Conservation (phyloP, 1,140 invertebrate species). For the Lasioglossum albipes region DNA sequence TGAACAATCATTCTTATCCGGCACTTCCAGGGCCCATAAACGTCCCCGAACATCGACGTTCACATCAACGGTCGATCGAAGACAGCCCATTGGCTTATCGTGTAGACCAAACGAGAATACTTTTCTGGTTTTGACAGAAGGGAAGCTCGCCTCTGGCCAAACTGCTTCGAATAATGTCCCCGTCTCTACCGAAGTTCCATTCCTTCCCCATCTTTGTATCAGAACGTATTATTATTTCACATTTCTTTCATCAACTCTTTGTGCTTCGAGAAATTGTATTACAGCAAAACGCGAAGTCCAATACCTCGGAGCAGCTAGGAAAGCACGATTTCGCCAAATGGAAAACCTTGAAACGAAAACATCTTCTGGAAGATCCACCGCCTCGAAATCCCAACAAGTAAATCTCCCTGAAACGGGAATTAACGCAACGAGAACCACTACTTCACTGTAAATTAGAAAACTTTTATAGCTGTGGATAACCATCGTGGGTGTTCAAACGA, state of each 20-base stretch:
- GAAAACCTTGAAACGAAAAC: slow-evolving; percentile 58
- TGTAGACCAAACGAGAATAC: neutral
- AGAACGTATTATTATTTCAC: neutral
- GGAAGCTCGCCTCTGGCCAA: slow-evolving; percentile 58
- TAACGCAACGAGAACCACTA: neutral
- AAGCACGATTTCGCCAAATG: slow-evolving; percentile 64
- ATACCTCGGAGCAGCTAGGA: slow-evolving; percentile 62
- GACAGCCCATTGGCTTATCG: slow-evolving; percentile 11
- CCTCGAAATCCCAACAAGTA: slow-evolving; percentile 52
- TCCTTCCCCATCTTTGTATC: slow-evolving; percentile 6
- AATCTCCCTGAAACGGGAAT: neutral
- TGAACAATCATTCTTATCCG: slow-evolving; percentile 35
- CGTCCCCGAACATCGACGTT: slow-evolving; percentile 61
- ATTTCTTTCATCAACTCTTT: neutral
- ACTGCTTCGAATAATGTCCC: slow-evolving; percentile 58
- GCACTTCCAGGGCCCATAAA: slow-evolving; percentile 65
- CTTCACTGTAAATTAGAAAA: no score
- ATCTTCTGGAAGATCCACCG: slow-evolving; percentile 47
- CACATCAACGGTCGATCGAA: slow-evolving; percentile 53
- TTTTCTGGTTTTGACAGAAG: neutral
- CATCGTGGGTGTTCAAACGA: neutral
- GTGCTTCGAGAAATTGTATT: neutral
- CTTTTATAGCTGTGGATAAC: no score
- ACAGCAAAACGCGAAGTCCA: neutral
- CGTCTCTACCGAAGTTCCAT: neutral